Evolutionary conservation across 2,797 vertebrate genomes (phyloP).

Genomic region (Rhinophrynus dorsalis): DNA sequence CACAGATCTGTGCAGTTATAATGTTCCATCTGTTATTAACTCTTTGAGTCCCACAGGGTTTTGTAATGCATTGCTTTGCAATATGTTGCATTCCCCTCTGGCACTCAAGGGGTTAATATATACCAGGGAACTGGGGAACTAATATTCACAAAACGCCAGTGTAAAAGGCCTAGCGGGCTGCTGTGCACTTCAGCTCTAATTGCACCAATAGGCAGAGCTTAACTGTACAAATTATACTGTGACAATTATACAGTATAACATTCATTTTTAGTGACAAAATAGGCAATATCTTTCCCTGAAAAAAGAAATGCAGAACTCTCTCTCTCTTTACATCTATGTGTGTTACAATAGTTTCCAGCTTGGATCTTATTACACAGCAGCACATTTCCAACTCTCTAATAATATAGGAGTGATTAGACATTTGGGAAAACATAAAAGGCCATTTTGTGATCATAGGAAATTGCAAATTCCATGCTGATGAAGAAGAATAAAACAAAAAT

Average conservation of each 20-base stretch:
- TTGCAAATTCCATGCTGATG: constrained; percentile 15
- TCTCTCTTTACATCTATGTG: not conserved
- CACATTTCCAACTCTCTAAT: constrained; percentile 17
- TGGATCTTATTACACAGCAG: not conserved
- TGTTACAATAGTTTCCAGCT: not conserved
- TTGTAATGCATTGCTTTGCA: no score
- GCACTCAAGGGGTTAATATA: no score
- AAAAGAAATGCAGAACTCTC: not conserved
- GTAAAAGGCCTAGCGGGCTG: no score
- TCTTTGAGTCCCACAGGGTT: no score
- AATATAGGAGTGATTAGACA: constrained; percentile 25
- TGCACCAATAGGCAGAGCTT: no score
- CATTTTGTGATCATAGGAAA: constrained; percentile 7
- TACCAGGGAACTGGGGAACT: no score
- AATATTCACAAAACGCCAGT: no score
- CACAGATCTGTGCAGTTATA: no score
- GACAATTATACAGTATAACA: not conserved
- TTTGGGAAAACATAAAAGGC: constrained; percentile 25
- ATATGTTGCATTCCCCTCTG: no score
- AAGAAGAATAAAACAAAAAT: constrained; percentile 37
- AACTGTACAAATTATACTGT: no score
- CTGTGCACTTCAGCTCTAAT: no score
- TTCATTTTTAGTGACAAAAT: not conserved
- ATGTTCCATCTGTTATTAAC: no score
- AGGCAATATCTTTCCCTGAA: not conserved